Conservation (phyloP, 2,113 vertebrate species). For the Athene cunicularia region DNA sequence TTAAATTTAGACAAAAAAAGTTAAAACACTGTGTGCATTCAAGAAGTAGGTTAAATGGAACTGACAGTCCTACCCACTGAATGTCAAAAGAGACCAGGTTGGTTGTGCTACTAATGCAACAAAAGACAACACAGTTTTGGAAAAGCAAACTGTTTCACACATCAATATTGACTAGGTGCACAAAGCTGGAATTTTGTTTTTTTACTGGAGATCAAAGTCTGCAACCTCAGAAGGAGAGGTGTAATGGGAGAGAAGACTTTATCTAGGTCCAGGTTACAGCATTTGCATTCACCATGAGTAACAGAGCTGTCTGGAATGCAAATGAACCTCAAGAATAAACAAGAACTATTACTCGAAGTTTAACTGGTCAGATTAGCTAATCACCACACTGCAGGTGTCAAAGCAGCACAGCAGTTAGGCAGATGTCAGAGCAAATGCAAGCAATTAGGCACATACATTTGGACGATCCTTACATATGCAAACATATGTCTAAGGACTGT, state of each 20-base stretch:
- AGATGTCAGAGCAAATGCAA: background rate
- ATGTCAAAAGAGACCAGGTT: background rate
- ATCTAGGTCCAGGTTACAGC: background rate
- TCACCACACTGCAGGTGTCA: background rate
- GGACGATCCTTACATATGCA: background rate
- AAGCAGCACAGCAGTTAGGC: background rate
- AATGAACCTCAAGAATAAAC: background rate
- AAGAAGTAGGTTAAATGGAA: background rate
- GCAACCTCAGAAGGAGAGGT: background rate
- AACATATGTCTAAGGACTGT: background rate
- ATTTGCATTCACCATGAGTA: background rate
- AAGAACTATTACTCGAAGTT: background rate
- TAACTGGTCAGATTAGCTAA: background rate
- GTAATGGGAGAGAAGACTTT: background rate
- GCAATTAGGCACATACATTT: background rate
- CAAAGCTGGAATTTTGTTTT: background rate
- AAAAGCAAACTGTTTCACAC: background rate
- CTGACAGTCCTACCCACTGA: background rate
- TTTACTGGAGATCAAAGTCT: background rate
- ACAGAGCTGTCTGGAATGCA: background rate
- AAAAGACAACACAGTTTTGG: background rate
- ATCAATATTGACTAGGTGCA: background rate
- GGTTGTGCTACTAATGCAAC: background rate
- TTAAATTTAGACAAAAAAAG: background rate
- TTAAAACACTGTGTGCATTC: background rate